Evolutionary conservation across 2,888 invertebrate species (phyloP).

Genomic region (Willowsia nigromaculata): DNA sequence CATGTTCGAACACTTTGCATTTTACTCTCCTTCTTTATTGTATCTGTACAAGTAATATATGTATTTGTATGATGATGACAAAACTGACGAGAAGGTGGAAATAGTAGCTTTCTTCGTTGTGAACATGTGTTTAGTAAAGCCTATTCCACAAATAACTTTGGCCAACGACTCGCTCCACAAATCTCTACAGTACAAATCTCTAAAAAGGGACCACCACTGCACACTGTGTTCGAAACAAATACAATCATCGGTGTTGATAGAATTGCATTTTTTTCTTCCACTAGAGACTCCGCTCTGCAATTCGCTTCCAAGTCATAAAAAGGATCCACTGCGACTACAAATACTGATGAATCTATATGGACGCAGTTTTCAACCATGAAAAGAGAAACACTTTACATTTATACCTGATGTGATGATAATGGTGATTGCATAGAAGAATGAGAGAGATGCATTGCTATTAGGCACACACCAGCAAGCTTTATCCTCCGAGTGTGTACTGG

Average conservation of each 20-base stretch:
- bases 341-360: neutral
- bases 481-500: neutral
- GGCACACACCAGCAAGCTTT: neutral
- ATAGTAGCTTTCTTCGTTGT: neutral
- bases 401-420: slow-evolving; percentile 27
- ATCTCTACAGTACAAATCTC: no score
- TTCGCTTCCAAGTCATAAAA: neutral
- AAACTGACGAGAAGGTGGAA: neutral
- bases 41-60: neutral
- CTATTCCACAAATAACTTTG: neutral
- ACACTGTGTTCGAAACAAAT: neutral
- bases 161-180: no score
- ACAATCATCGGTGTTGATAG: neutral
- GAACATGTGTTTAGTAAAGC: neutral
- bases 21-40: neutral
- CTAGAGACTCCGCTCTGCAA: neutral
- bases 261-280: neutral
- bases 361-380: neutral
- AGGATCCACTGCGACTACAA: neutral
- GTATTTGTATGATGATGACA: neutral
- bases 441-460: neutral
- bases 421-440: neutral
- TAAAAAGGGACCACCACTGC: no score
- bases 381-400: neutral
- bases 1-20: neutral